Conservation (phyloP, 35 echinoderm and acorn worm genomes). For the Apostichopus japonicus region DNA sequence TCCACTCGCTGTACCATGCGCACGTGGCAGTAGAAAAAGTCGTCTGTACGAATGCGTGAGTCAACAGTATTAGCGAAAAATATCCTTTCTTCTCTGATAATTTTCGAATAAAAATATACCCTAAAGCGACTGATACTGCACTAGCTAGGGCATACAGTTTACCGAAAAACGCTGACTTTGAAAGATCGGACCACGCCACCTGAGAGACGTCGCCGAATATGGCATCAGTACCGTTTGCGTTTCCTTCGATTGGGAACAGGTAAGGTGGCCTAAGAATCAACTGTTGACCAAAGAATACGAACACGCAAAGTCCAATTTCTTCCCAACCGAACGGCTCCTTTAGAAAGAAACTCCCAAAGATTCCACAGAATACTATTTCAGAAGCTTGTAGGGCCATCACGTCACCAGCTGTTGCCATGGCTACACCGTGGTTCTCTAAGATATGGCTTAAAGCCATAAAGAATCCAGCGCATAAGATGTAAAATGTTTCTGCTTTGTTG, state of each 20-base stretch:
- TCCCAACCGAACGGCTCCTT: slow-evolving; percentile 4
- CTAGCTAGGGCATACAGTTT: background rate
- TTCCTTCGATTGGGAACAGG: background rate
- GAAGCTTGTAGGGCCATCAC: background rate
- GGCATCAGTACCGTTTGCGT: background rate
- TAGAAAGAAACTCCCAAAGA: background rate
- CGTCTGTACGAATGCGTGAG: background rate
- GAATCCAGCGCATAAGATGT: background rate
- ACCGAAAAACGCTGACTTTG: background rate
- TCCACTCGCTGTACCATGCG: background rate
- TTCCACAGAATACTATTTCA: slow-evolving; percentile 17
- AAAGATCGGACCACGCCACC: background rate
- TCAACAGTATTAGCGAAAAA: background rate
- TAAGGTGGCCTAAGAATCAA: background rate
- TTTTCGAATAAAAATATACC: background rate
- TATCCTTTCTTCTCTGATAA: background rate
- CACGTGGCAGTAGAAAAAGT: background rate
- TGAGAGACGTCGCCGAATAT: too few species aligned
- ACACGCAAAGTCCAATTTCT: background rate
- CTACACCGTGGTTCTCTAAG: background rate
- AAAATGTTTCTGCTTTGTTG: background rate
- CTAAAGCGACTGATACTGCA: background rate
- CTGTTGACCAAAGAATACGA: background rate
- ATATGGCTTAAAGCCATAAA: background rate
- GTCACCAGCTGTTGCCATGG: background rate